Evolutionary conservation across 1,140 invertebrate genomes (phyloP).

Genomic region (Cotesia vestalis): DNA sequence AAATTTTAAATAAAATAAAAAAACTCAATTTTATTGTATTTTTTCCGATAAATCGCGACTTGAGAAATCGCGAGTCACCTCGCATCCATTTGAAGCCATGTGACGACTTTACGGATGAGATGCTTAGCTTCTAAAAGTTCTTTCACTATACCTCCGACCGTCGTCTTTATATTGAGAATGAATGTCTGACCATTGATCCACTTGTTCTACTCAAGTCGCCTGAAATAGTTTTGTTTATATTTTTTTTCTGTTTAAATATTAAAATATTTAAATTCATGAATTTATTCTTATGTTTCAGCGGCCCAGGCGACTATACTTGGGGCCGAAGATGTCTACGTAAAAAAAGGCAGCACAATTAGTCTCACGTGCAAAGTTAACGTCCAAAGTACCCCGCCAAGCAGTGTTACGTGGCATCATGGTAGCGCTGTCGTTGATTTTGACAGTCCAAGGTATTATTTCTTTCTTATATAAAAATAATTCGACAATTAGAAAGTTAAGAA

Average conservation of each 20-base stretch:
- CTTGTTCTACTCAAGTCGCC: no score
- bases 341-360: conserved; percentile 89
- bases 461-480: not conserved
- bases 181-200: not conserved
- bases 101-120: conserved; percentile 16
- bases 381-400: conserved; percentile 83
- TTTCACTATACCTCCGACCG: no score
- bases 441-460: conserved; percentile 72
- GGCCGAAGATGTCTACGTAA: conserved; percentile 87
- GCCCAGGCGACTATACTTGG: conserved; percentile 86
- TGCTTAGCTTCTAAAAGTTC: no score
- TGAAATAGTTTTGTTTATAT: not conserved
- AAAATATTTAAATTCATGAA: no score
- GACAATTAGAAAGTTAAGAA: no score
- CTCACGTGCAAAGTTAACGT: conserved; percentile 88
- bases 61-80: conserved; percentile 2
- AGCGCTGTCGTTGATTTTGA: conserved; percentile 84
- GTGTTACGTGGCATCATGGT: conserved; percentile 83
- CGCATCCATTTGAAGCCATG: not conserved
- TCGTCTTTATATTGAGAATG: not conserved
- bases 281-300: conserved; percentile 71
- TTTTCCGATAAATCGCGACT: not conserved
- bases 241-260: conserved; percentile 26
- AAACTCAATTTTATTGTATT: no score
- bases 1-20: not conserved